Evolutionary conservation across 2,888 invertebrate species (phyloP).

Genomic region (Tupiocoris notatus): DNA sequence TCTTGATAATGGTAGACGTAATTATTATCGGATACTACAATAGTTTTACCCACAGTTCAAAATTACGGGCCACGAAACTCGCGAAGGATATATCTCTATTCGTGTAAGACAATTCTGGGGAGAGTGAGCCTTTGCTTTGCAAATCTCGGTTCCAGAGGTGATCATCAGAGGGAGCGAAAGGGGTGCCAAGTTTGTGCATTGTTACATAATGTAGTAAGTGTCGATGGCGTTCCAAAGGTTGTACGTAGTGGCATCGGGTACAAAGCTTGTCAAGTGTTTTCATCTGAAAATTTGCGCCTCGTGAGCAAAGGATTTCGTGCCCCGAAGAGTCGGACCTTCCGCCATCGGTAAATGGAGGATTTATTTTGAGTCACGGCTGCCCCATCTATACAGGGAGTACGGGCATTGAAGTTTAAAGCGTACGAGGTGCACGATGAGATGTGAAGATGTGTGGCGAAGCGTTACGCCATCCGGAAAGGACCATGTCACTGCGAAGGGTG

Average conservation of each 20-base stretch:
- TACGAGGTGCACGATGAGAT: not conserved
- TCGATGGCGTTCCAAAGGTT: not conserved
- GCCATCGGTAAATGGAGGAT: not conserved
- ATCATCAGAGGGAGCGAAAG: not conserved
- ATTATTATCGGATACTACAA: too few relatives aligned
- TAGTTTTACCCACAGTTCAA: too few relatives aligned
- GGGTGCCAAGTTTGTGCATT: too few relatives aligned
- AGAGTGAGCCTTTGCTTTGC: too few relatives aligned
- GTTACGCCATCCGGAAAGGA: not conserved
- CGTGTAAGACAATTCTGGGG: too few relatives aligned
- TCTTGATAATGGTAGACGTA: too few relatives aligned
- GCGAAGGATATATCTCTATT: too few relatives aligned
- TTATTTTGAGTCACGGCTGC: not conserved
- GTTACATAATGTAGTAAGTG: not conserved
- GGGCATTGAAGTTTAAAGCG: not conserved
- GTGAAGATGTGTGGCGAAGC: not conserved
- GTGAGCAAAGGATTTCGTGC: slow-evolving; percentile 10
- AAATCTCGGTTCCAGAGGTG: too few relatives aligned
- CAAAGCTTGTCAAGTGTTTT: not conserved
- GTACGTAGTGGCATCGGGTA: not conserved
- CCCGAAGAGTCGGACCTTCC: not conserved
- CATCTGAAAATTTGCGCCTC: slow-evolving; percentile 1
- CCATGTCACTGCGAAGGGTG: not conserved
- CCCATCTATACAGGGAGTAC: not conserved
- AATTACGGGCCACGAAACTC: too few relatives aligned